phyloP scores from a whole-genome alignment of 2,888 invertebrate genomes.

The Philereme transversata region DNA sequence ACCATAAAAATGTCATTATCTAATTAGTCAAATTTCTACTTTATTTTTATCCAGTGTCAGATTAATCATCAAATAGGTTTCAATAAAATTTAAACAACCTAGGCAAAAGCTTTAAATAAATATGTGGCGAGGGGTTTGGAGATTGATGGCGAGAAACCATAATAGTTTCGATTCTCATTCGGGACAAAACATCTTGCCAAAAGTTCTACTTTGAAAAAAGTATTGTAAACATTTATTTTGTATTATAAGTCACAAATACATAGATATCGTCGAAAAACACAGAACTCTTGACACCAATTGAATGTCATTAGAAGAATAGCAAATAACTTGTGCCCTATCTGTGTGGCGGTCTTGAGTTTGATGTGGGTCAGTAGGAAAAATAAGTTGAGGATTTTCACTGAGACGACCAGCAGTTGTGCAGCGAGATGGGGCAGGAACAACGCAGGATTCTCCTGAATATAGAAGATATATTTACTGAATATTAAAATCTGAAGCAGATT shows the following conservation, averaged over 20 bases:
- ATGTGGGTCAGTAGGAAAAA: constrained; percentile 46
- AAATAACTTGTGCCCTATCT: constrained; percentile 50
- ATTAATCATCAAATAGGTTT: background rate
- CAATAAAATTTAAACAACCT: background rate
- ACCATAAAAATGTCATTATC: constrained; percentile 20
- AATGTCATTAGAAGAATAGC: constrained; percentile 60
- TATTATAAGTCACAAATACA: constrained; percentile 67
- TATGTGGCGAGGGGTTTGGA: no score
- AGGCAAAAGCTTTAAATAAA: no score
- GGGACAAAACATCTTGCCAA: background rate
- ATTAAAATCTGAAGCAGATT: no score
- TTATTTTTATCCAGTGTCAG: constrained; percentile 5
- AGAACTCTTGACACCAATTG: constrained; percentile 72
- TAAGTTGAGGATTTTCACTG: constrained; percentile 53
- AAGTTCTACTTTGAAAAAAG: background rate
- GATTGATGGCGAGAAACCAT: no score
- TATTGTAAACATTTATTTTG: background rate
- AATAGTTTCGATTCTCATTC: no score
- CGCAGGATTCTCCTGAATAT: constrained; percentile 68
- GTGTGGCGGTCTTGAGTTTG: constrained; percentile 47
- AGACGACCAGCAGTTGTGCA: constrained; percentile 56
- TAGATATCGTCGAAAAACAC: constrained; percentile 63
- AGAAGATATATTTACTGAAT: background rate
- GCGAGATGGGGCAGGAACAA: constrained; percentile 65
- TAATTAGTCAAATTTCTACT: constrained; percentile 4